phyloP scores from a whole-genome alignment of 2,797 vertebrate species.

The Falco columbarius region DNA sequence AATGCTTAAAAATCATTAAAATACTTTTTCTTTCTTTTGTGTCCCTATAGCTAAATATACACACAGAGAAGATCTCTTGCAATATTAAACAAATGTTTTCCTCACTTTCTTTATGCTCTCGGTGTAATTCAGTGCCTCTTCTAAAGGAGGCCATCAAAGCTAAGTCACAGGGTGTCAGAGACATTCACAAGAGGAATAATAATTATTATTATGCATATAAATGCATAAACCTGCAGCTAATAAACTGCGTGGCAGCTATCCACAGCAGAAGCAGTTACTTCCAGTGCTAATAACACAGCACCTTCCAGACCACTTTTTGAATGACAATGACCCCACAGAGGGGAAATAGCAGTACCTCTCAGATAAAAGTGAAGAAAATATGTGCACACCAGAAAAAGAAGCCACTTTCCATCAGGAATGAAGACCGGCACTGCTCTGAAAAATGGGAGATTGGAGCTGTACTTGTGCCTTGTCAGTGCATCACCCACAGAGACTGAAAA shows the following conservation, averaged over 20 bases:
- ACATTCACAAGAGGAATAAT: not conserved
- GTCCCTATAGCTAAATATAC: not conserved
- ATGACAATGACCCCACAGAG: not conserved
- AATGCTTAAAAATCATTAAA: not conserved
- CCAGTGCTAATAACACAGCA: not conserved
- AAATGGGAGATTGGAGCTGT: not conserved
- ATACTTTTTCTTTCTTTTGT: not conserved
- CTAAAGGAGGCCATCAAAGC: not conserved
- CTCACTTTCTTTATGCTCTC: not conserved
- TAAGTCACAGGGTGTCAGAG: not conserved
- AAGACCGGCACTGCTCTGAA: not conserved
- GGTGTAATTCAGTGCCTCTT: not conserved
- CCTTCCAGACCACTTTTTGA: not conserved
- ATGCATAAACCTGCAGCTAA: not conserved
- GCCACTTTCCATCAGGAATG: not conserved
- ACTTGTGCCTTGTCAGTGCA: not conserved
- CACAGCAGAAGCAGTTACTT: not conserved
- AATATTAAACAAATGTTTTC: not conserved
- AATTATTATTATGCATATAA: too few relatives aligned
- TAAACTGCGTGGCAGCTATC: not conserved
- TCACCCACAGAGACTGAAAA: not conserved
- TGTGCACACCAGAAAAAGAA: not conserved
- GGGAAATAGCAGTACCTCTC: not conserved
- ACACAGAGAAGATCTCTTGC: not conserved
- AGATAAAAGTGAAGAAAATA: not conserved